phyloP scores from a whole-genome alignment of 2,113 vertebrate species.

The Passer domesticus region DNA sequence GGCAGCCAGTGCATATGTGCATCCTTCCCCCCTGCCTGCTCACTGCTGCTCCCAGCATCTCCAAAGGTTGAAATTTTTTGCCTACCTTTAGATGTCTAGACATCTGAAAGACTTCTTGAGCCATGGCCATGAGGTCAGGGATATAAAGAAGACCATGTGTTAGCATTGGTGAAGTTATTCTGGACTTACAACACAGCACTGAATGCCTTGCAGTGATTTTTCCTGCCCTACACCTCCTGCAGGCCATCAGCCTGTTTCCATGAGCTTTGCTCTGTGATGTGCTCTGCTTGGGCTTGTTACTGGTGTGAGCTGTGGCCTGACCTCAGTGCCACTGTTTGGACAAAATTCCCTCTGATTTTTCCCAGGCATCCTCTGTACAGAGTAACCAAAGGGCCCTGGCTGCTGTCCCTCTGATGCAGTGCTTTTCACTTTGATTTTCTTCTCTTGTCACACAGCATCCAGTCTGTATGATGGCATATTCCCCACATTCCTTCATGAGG shows the following conservation, averaged over 20 bases:
- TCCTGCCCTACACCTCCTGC: not conserved
- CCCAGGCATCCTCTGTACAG: not conserved
- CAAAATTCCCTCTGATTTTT: not conserved
- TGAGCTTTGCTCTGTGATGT: not conserved
- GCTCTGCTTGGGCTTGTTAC: not conserved
- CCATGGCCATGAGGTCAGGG: not conserved
- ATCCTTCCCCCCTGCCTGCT: not conserved
- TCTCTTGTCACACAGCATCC: not conserved
- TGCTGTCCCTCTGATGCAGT: not conserved
- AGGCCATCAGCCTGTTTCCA: not conserved
- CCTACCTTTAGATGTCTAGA: not conserved
- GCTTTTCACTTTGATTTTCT: constrained; percentile 12
- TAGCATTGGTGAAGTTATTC: not conserved
- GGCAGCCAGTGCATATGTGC: not conserved
- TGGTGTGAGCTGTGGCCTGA: not conserved
- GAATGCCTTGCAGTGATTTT: not conserved
- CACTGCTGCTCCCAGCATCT: fast-evolving
- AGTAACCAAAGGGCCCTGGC: not conserved
- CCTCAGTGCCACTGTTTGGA: not conserved
- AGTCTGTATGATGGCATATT: not conserved
- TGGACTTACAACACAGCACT: not conserved
- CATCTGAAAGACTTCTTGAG: not conserved
- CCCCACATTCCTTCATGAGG: not conserved
- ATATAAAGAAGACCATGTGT: not conserved
- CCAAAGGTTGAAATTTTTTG: not conserved